A percentile compares a stretch with the other conserved stretches of the same genome.
These are phyloP conservation scores for Ailurus styani DNA, from an alignment of 2,113 vertebrate species.

Conservation along the genomic window DNA sequence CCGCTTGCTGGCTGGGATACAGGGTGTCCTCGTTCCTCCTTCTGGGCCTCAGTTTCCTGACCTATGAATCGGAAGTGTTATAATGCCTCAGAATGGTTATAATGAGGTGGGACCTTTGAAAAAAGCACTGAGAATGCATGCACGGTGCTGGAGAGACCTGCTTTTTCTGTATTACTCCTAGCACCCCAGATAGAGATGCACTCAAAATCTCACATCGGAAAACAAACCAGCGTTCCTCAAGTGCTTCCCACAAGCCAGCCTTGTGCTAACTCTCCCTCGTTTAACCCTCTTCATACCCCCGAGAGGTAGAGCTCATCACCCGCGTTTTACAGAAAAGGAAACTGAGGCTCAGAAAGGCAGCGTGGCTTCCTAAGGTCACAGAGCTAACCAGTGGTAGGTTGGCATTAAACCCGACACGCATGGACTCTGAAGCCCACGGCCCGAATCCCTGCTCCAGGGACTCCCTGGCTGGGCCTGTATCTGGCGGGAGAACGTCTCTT, in stretches of 20 bases:
- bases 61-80: fast-evolving
- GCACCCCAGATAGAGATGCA: not conserved
- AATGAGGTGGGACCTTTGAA: not conserved
- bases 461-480: not conserved
- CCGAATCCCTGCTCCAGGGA: not conserved
- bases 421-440: not conserved
- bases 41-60: not conserved
- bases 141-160: not conserved
- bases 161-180: not conserved
- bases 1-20: not conserved
- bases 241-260: not conserved
- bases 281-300: not conserved
- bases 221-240: not conserved
- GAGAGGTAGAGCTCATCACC: not conserved
- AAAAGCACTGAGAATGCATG: not conserved
- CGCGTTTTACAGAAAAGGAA: not conserved
- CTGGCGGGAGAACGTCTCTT: not conserved
- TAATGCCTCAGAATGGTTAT: not conserved
- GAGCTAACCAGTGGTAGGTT: not conserved
- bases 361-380: not conserved
- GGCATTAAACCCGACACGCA: not conserved
- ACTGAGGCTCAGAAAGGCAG: not conserved
- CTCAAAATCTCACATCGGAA: not conserved
- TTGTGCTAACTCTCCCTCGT: no score
- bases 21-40: slow-evolving; percentile 39